Percentiles rank a stretch among this genome's conserved stretches.
These are phyloP conservation scores for Picathartes gymnocephalus DNA, from an alignment of 2,113 vertebrate species.

Conservation along the genomic window DNA sequence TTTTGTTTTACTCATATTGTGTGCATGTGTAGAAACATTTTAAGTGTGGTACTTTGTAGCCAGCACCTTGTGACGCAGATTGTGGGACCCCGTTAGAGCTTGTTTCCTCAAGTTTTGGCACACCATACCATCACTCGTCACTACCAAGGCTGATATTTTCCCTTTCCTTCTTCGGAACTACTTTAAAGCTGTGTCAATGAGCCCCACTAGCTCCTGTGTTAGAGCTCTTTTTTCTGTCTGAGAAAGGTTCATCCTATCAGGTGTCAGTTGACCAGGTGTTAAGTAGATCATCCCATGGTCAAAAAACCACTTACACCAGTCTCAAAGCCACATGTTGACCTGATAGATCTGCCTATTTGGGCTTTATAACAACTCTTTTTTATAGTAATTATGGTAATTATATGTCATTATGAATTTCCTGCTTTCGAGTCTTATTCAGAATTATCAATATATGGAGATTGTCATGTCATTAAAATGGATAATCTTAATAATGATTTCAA, in stretches of 20 bases:
- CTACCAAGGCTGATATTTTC: neutral
- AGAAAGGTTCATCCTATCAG: neutral
- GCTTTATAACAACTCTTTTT: neutral
- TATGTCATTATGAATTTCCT: neutral
- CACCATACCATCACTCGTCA: accelerated
- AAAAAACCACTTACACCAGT: neutral
- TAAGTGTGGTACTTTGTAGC: neutral
- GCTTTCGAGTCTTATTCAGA: neutral
- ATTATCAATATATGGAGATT: neutral
- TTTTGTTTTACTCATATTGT: neutral
- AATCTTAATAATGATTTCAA: neutral
- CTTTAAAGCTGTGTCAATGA: neutral
- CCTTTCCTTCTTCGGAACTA: neutral
- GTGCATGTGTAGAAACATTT: neutral
- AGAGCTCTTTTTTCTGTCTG: neutral
- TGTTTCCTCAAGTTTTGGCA: neutral
- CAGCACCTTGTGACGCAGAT: neutral
- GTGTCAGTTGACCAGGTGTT: neutral
- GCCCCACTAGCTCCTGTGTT: neutral
- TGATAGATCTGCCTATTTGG: neutral
- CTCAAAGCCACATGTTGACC: neutral
- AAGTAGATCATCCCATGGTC: neutral
- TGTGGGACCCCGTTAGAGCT: neutral
- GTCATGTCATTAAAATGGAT: neutral
- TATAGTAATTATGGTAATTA: neutral